Evolutionary conservation across 1,140 invertebrate genomes (phyloP).

Genomic region (Diachasma alloeum): DNA sequence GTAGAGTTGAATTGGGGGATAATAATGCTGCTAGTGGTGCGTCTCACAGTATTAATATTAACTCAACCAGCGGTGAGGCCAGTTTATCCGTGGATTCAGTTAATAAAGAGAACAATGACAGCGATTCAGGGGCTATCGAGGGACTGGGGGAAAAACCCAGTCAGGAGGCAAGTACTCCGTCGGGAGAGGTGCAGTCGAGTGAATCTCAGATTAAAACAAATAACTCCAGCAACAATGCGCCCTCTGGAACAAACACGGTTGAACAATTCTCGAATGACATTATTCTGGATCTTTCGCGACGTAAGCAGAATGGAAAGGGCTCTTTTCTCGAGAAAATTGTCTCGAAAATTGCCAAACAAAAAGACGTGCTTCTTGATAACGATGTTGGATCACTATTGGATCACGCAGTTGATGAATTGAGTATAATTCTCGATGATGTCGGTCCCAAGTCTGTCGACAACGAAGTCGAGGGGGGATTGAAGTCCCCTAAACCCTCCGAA

Average conservation of each 20-base stretch:
- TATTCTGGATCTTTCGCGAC: conserved; percentile 57
- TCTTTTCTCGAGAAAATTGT: conserved; percentile 61
- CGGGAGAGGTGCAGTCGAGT: not conserved
- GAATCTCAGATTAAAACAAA: not conserved
- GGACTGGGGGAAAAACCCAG: not conserved
- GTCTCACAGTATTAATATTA: not conserved
- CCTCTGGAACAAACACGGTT: not conserved
- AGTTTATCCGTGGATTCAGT: conserved; percentile 15
- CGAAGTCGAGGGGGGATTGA: not conserved
- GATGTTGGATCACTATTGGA: conserved; percentile 48
- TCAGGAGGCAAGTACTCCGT: not conserved
- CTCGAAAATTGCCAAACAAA: conserved; percentile 61
- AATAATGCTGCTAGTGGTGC: conserved; percentile 14
- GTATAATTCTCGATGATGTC: conserved; percentile 48
- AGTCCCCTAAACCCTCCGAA: not conserved
- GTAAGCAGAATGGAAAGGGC: conserved; percentile 55
- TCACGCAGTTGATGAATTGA: conserved; percentile 46
- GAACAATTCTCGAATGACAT: conserved; percentile 52
- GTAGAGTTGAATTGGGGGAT: conserved; percentile 20
- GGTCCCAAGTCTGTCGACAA: conserved; percentile 30
- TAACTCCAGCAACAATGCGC: not conserved
- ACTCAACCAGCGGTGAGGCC: conserved; percentile 5
- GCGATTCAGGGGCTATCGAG: not conserved
- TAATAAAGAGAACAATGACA: conserved; percentile 12
- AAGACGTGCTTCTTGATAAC: conserved; percentile 53